Evolutionary conservation across 2,113 vertebrate genomes (phyloP).

Genomic region (Oriolus oriolus): DNA sequence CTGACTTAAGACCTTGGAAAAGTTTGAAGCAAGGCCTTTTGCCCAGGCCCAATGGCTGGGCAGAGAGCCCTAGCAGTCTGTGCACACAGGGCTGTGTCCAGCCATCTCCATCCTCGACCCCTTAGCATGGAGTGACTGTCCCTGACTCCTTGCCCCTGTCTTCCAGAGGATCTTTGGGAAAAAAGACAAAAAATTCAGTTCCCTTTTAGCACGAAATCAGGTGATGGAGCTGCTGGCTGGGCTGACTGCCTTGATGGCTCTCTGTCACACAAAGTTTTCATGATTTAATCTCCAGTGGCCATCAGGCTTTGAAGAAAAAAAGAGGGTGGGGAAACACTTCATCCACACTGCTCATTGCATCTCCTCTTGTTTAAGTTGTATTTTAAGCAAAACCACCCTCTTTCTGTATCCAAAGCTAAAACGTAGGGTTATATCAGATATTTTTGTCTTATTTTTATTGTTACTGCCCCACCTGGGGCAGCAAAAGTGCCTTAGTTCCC

Average conservation of each 20-base stretch:
- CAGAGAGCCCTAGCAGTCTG: neutral
- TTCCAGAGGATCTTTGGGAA: neutral
- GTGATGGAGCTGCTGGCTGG: neutral
- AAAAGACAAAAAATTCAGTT: neutral
- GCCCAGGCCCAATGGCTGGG: neutral
- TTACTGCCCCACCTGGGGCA: neutral
- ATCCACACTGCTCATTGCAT: accelerated
- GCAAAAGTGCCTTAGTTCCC: neutral
- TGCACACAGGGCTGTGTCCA: neutral
- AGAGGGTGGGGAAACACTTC: neutral
- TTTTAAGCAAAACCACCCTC: neutral
- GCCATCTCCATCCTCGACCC: neutral
- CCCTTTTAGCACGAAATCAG: neutral
- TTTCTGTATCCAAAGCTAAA: neutral
- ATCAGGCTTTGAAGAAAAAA: neutral
- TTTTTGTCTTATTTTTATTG: neutral
- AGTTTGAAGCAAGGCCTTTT: neutral
- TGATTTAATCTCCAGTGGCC: neutral
- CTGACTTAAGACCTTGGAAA: neutral
- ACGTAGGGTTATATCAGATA: neutral
- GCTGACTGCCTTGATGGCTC: neutral
- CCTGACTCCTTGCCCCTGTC: neutral
- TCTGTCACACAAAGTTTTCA: neutral
- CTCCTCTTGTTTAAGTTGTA: neutral
- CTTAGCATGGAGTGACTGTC: neutral